Evolutionary conservation across 2,797 vertebrate genomes (phyloP), one percentile per base, ranked within the genome.

Genomic region (Alexandromys oeconomus): DNA sequence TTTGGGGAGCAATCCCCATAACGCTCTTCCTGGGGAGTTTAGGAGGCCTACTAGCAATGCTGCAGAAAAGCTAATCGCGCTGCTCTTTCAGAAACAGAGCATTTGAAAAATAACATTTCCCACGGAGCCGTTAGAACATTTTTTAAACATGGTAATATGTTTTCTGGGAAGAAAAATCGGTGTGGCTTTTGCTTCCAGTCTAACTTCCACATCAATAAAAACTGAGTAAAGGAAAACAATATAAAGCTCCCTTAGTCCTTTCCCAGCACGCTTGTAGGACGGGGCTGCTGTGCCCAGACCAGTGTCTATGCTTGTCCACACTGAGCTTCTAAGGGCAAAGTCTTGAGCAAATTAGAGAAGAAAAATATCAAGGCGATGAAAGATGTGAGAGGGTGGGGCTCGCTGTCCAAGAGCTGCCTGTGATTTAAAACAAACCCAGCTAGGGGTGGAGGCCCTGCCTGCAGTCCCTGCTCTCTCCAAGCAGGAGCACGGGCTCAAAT

Each of bases 81-180:
- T 86, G 74, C 78, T 92, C 92, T 89, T 76, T 67, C 31, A 85
- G 54, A 93, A 37, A n/a, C 86, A 79, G 40, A 92, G 34, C 87
- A 90, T 95, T 78, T 94, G 91, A 92, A 82, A 95, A 96, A 97
- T 95, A 95, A 48, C 48, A 79, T 81, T 92, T 91, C 89, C 81
- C 79, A 94, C 34, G 0, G n/a, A 93, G 71, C 84, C 87, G 63
- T 54, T 87, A 90, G 80, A 61, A 48, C 21, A 8, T 23, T 37
- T 85, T 73, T 43, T n/a, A 17, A 63, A 82, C 23, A 34, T 27
- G 34, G 40, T 48, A 86, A 63, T 95, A 51, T 63, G 51, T 93
- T 96, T 96, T 96, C 71, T 86, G 46, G 61, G n/a, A 91, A 86
- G 71, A 95, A 96, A 96, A 96, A 84, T 82, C 57, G 31, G 25